Percentiles rank a stretch among this genome's conserved stretches.
Evolutionary conservation across 2,797 vertebrate genomes (phyloP).

Genomic region (Semaprochilodus insignis): DNA sequence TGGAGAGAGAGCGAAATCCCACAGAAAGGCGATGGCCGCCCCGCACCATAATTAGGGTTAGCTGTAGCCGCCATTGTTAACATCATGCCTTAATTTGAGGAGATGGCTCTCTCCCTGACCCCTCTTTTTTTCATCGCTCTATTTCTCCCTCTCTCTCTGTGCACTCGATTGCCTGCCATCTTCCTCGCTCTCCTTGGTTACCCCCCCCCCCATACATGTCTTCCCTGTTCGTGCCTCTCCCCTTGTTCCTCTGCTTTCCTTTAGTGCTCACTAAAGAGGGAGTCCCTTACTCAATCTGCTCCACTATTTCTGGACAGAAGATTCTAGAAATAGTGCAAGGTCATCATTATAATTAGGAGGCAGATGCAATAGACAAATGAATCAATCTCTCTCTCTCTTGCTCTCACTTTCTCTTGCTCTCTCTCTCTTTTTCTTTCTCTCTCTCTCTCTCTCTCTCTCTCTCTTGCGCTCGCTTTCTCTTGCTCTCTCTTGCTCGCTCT

Average conservation of each 20-base stretch:
- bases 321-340: constrained; percentile 76
- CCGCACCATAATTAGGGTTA: constrained; percentile 79
- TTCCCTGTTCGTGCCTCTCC: constrained; percentile 15
- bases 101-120: constrained; percentile 71
- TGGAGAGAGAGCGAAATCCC: constrained; percentile 68
- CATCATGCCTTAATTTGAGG: constrained; percentile 76
- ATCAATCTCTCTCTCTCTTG: background rate
- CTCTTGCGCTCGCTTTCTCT: too few relatives aligned
- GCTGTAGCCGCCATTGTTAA: constrained; percentile 79
- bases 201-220: too few relatives aligned
- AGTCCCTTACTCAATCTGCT: constrained; percentile 63
- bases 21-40: constrained; percentile 62
- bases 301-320: constrained; percentile 69
- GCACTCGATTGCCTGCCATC: constrained; percentile 10
- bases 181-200: background rate
- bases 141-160: background rate
- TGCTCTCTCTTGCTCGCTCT: too few relatives aligned
- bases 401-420: background rate
- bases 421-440: too few relatives aligned
- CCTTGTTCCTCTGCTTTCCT: constrained; percentile 17
- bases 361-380: constrained; percentile 51
- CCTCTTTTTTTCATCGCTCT: constrained; percentile 29
- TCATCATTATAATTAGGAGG: constrained; percentile 79
- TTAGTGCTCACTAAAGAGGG: constrained; percentile 50
- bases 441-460: too few relatives aligned